These are phyloP conservation scores for Mamestra brassicae DNA, from an alignment of 2,888 invertebrate genomes.

Conservation along the genomic window DNA sequence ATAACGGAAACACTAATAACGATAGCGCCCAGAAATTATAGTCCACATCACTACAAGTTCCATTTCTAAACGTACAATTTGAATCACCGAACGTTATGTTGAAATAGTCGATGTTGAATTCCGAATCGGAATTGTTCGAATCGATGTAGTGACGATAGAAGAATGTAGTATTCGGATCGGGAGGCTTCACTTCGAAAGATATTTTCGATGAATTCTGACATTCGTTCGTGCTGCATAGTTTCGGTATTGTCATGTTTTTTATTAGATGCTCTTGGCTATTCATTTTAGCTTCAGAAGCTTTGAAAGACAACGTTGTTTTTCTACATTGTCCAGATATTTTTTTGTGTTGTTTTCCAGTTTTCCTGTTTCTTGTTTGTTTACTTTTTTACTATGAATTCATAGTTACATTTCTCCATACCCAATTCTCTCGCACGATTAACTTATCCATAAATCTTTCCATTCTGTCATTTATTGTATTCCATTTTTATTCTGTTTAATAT, in stretches of 20 bases:
- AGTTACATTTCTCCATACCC: constrained; percentile 21
- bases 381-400: constrained; percentile 22
- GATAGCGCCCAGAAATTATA: constrained; percentile 97
- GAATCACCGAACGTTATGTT: constrained; percentile 79
- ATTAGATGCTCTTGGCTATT: constrained; percentile 52
- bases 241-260: constrained; percentile 62
- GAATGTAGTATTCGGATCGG: constrained; percentile 70
- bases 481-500: constrained; percentile 35
- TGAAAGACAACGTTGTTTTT: constrained; percentile 21
- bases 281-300: constrained; percentile 51
- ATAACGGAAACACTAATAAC: constrained; percentile 96
- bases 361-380: constrained; percentile 30
- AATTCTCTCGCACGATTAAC: constrained; percentile 32
- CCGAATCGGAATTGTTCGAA: constrained; percentile 65
- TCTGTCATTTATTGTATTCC: constrained; percentile 36
- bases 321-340: constrained; percentile 34
- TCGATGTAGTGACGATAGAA: constrained; percentile 57
- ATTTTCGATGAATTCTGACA: constrained; percentile 79
- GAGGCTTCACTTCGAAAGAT: constrained; percentile 73
- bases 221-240: constrained; percentile 65
- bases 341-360: constrained; percentile 32
- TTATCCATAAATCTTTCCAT: constrained; percentile 42
- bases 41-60: constrained; percentile 84
- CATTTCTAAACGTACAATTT: constrained; percentile 81
- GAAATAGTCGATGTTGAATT: constrained; percentile 75